Evolutionary conservation across 2,888 invertebrate genomes (phyloP), one percentile per base, ranked within the genome.

Genomic region (Dioctria linearis): DNA sequence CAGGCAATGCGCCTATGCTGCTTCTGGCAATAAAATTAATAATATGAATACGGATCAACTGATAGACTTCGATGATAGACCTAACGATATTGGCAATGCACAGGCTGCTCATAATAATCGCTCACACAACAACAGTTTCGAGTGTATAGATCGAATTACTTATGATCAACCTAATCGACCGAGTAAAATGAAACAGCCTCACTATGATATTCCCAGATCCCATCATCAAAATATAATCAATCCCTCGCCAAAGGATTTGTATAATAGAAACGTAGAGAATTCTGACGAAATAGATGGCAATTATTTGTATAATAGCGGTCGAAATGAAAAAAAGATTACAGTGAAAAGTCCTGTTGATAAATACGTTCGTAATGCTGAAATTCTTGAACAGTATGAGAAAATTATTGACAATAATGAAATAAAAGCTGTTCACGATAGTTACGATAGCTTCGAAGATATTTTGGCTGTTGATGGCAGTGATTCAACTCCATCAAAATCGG

Each of bases 51-150:
- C 85, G 8, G 87, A 88, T 83, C 86, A 87, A 57, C 81, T 88
- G 3, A 88, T 88, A 49, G 88, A 87, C 82, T 88, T 88, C 13
- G 87, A 88, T 79, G 88, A 88, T 67, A 84, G 86, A 43, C 86
- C 87, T 8, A 73, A 79, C n/a, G 79, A 69, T 39, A 79, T 78
- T 6, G 54, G 51, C 2, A 39, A 25, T 4, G 11, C 25, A 13
- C 76, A 76, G 6, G 61, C 49, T 37, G 43, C 9, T 5, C 80
- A 82, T 11, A 67, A 63, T 46, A 51, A 2, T 84, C 83, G 83
- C 25, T 81, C 83, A 13, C 85, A 84, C 42, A 84, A 83, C 25
- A 84, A 85, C 67, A 84, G 84, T 37, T 85, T 85, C 65, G 86
- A 86, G 40, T 85, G 85, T 40, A 80, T 78, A 61, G 87, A 86